phyloP scores from a whole-genome alignment of 2,113 vertebrate genomes.

The Mesitornis unicolor region DNA sequence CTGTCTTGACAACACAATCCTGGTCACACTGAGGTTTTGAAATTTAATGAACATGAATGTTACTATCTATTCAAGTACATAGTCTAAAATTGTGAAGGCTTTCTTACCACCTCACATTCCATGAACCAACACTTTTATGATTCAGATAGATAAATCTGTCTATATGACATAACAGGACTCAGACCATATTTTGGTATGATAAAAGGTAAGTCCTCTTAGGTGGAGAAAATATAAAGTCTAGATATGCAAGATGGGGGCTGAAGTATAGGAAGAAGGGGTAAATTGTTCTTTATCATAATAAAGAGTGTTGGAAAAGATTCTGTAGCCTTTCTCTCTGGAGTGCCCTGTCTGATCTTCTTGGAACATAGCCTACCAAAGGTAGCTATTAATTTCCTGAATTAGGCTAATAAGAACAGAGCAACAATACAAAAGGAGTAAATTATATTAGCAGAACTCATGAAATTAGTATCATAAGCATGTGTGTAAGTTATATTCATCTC shows the following conservation, averaged over 20 bases:
- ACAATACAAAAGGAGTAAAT: neutral
- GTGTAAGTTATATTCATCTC: neutral
- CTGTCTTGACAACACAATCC: neutral
- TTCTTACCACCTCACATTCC: neutral
- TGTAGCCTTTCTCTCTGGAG: neutral
- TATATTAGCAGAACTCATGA: neutral
- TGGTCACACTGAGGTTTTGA: neutral
- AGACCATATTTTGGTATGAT: neutral
- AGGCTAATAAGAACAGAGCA: neutral
- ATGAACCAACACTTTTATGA: neutral
- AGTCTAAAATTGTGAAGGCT: neutral
- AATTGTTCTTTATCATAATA: neutral
- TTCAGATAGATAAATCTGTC: neutral
- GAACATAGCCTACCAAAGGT: neutral
- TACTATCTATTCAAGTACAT: neutral
- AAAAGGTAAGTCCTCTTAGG: neutral
- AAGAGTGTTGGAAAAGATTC: neutral
- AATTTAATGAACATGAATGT: neutral
- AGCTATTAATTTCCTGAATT: neutral
- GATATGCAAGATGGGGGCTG: neutral
- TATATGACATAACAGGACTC: neutral
- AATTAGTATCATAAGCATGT: neutral
- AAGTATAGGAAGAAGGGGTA: neutral
- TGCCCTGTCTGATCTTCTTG: neutral
- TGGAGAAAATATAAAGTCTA: neutral